A percentile compares a stretch with the other conserved stretches of the same genome.
phyloP scores from a whole-genome alignment of 2,888 invertebrate species.

The Homarus gammarus region DNA sequence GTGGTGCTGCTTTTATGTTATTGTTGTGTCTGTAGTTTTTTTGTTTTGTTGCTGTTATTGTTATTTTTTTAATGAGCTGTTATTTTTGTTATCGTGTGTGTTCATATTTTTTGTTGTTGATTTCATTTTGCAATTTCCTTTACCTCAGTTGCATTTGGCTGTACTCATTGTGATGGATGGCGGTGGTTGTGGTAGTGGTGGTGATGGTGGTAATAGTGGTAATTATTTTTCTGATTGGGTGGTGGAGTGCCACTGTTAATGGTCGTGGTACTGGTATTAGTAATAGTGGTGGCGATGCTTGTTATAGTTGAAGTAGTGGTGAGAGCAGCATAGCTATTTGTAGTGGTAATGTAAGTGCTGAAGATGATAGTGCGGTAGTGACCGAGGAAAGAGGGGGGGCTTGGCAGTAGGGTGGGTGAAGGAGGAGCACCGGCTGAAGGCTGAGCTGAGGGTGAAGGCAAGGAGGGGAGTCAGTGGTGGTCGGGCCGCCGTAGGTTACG shows the following conservation, averaged over 20 bases:
- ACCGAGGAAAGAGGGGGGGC: background rate
- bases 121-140: too few relatives aligned
- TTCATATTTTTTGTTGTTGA: too few relatives aligned
- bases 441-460: background rate
- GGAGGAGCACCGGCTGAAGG: background rate
- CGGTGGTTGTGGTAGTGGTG: background rate
- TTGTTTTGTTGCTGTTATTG: too few relatives aligned
- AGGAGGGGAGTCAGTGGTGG: conserved; percentile 6
- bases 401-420: background rate
- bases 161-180: too few relatives aligned
- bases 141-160: too few relatives aligned
- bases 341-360: background rate
- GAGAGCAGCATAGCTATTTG: background rate
- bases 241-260: background rate
- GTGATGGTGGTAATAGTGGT: background rate
- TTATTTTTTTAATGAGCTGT: too few relatives aligned
- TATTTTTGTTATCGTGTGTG: too few relatives aligned
- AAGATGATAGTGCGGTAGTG: background rate
- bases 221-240: too few relatives aligned
- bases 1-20: too few relatives aligned
- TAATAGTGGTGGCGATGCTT: background rate
- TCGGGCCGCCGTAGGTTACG: background rate
- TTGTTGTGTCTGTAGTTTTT: too few relatives aligned
- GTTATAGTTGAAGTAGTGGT: background rate
- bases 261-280: background rate